These are phyloP conservation scores for Drosophila koepferae DNA, from an alignment of 2,888 invertebrate genomes.

Conservation along the genomic window DNA sequence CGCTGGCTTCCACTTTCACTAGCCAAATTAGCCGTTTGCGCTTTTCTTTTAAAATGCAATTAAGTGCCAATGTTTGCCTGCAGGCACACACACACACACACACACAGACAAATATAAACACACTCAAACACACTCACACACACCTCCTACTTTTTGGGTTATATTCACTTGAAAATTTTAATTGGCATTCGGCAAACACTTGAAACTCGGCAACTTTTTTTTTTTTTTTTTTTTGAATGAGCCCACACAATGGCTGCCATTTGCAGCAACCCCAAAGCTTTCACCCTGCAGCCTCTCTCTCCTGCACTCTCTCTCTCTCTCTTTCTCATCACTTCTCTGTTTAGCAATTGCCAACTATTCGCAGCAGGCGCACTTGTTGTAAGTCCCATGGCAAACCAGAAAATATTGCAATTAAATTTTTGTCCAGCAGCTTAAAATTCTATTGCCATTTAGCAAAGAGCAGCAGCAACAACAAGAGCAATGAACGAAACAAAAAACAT, in stretches of 20 bases:
- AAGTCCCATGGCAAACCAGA: constrained; percentile 29
- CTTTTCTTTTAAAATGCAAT: constrained; percentile 75
- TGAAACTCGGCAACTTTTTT: constrained; percentile 61
- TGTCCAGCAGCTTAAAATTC: constrained; percentile 59
- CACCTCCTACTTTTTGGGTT: background rate
- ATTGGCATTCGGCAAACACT: constrained; percentile 71
- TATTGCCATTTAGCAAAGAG: constrained; percentile 46
- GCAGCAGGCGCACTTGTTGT: constrained; percentile 17
- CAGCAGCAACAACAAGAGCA: background rate
- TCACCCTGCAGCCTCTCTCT: background rate
- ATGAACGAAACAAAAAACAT: constrained; percentile 36
- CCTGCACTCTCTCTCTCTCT: background rate
- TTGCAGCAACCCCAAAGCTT: constrained; percentile 7
- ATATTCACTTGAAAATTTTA: constrained; percentile 66
- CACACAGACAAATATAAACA: background rate
- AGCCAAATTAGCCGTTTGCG: constrained; percentile 72
- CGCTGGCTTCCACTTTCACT: constrained; percentile 61
- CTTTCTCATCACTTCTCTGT: background rate
- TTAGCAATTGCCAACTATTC: constrained; percentile 41
- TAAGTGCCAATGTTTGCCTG: constrained; percentile 67
- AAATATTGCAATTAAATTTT: constrained; percentile 67
- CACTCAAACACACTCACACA: background rate
- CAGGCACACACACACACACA: constrained; percentile 35
- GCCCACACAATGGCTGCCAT: constrained; percentile 33
- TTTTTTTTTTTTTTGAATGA: constrained; percentile 47